Evolutionary conservation across 2,797 vertebrate genomes (phyloP).

Genomic region (Leuciscus waleckii): DNA sequence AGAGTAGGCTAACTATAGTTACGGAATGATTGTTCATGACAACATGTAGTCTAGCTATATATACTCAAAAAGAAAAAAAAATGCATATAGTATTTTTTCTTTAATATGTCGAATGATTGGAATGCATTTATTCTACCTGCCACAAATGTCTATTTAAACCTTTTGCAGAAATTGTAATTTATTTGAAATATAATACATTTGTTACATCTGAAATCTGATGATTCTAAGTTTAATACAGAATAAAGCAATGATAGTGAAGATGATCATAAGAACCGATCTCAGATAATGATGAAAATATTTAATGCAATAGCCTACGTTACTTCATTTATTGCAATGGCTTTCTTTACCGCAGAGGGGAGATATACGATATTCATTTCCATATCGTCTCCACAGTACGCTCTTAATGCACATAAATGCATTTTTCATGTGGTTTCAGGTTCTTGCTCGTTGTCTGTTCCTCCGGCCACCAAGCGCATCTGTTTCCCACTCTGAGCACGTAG

Average conservation of each 20-base stretch:
- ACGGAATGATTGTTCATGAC: background rate
- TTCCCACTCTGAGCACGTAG: slow-evolving; percentile 64
- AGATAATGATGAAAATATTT: background rate
- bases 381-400: background rate
- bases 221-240: no score
- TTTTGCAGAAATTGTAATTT: background rate
- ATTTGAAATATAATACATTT: background rate
- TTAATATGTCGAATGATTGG: background rate
- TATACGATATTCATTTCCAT: background rate
- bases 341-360: background rate
- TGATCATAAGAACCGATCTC: background rate
- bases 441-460: background rate
- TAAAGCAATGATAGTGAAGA: no score
- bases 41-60: background rate
- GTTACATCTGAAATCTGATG: no score
- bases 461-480: slow-evolving; percentile 40
- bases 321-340: background rate
- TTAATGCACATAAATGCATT: slow-evolving; percentile 6
- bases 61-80: background rate
- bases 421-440: background rate
- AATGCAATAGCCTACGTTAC: background rate
- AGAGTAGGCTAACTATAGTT: background rate
- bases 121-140: background rate
- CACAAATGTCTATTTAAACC: background rate
- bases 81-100: background rate